These are phyloP conservation scores for Yponomeuta evonymella DNA, from an alignment of 2,888 invertebrate genomes.

Conservation along the genomic window DNA sequence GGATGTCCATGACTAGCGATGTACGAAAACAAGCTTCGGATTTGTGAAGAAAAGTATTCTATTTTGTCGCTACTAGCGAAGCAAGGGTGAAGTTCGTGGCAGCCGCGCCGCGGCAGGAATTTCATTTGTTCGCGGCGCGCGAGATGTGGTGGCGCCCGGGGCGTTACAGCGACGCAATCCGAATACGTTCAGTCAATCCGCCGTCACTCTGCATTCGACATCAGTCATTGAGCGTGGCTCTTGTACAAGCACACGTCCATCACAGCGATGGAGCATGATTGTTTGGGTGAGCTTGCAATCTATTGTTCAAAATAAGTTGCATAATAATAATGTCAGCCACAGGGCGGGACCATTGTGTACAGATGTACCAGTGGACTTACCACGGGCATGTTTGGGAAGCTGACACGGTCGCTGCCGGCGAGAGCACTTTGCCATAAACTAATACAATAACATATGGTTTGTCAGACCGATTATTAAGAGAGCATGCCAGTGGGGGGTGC, in stretches of 20 bases:
- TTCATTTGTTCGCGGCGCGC: not conserved
- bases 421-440: not conserved
- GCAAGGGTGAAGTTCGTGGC: not conserved
- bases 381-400: slow-evolving; percentile 6
- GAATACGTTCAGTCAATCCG: not conserved
- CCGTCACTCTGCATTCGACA: not conserved
- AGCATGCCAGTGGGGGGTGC: not conserved
- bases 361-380: not conserved
- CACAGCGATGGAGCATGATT: not conserved
- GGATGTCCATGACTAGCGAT: not conserved
- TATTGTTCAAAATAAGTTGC: not conserved
- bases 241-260: not conserved
- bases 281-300: not conserved
- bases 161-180: not conserved
- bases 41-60: not conserved
- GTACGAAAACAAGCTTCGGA: not conserved
- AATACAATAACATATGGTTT: not conserved
- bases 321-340: not conserved
- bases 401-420: not conserved
- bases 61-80: not conserved
- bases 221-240: not conserved
- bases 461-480: not conserved
- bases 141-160: not conserved
- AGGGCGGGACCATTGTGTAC: not conserved
- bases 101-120: not conserved